A percentile compares a stretch with the other conserved stretches of the same genome.
These are phyloP conservation scores for Leuciscus idus DNA, from an alignment of 2,113 vertebrate species.

Conservation along the genomic window DNA sequence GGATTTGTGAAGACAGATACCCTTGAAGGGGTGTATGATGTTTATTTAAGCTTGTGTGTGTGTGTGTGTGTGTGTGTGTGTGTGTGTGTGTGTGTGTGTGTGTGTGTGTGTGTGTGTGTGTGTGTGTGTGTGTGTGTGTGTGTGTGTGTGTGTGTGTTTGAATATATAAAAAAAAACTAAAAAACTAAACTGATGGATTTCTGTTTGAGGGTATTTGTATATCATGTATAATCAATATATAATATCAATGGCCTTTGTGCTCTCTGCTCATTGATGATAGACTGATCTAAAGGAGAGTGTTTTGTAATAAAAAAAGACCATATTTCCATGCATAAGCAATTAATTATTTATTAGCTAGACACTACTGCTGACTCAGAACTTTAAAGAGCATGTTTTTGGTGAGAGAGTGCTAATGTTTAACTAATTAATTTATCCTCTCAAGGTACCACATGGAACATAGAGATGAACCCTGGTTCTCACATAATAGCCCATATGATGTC, in stretches of 20 bases:
- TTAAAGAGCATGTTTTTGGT: slow-evolving; percentile 57
- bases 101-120: neutral
- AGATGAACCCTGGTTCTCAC: slow-evolving; percentile 24
- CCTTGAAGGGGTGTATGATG: slow-evolving; percentile 41
- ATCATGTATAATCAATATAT: neutral
- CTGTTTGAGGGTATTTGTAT: slow-evolving; percentile 35
- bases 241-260: slow-evolving; percentile 46
- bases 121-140: too few relatives aligned
- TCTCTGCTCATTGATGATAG: slow-evolving; percentile 41
- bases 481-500: slow-evolving; percentile 19
- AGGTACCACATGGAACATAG: slow-evolving; percentile 16
- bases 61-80: neutral
- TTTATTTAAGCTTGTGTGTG: slow-evolving; percentile 39
- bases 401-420: slow-evolving; percentile 29
- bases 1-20: slow-evolving; percentile 25
- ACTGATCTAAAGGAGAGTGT: slow-evolving; percentile 6
- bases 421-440: slow-evolving; percentile 59
- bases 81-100: neutral
- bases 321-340: slow-evolving; percentile 49
- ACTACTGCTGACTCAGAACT: slow-evolving; percentile 63
- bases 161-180: neutral
- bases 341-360: slow-evolving; percentile 64
- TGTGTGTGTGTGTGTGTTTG: neutral
- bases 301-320: slow-evolving; percentile 57
- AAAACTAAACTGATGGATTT: neutral